These are phyloP conservation scores for Oncopodura yosiiana DNA, from an alignment of 1,140 invertebrate genomes.

Conservation along the genomic window DNA sequence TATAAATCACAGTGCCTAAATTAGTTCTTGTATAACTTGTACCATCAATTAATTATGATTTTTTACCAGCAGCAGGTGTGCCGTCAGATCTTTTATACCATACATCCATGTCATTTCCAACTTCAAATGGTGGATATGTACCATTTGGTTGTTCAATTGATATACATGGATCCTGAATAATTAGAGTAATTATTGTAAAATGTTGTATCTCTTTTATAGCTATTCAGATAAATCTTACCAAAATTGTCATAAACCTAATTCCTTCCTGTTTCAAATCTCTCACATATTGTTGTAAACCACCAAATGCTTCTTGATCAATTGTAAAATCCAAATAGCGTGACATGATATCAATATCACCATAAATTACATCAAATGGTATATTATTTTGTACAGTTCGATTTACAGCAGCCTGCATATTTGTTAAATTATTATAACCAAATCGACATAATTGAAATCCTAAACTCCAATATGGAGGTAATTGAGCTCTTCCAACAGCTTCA, in stretches of 20 bases:
- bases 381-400: slow-evolving; percentile 39
- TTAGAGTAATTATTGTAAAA: slow-evolving; percentile 38
- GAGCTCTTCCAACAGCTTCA: slow-evolving; percentile 41
- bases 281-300: slow-evolving; percentile 56
- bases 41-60: slow-evolving; percentile 35
- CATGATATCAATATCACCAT: slow-evolving; percentile 51
- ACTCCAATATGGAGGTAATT: slow-evolving; percentile 46
- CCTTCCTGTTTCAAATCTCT: slow-evolving; percentile 24
- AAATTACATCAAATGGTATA: slow-evolving; percentile 49
- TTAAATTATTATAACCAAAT: slow-evolving; percentile 42
- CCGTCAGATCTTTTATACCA: slow-evolving; percentile 29
- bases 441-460: slow-evolving; percentile 47
- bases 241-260: slow-evolving; percentile 6
- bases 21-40: background rate
- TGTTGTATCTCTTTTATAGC: background rate
- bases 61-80: slow-evolving; percentile 32
- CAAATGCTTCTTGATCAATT: slow-evolving; percentile 54
- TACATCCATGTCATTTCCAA: slow-evolving; percentile 29
- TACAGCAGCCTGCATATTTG: slow-evolving; percentile 37
- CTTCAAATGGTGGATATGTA: slow-evolving; percentile 27
- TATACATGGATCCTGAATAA: slow-evolving; percentile 36
- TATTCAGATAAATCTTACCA: background rate
- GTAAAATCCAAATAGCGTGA: slow-evolving; percentile 76
- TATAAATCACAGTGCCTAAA: background rate
- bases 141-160: slow-evolving; percentile 16